A percentile compares a stretch with the other conserved stretches of the same genome.
These are phyloP conservation scores for Haemorhous mexicanus DNA, from an alignment of 2,113 vertebrate genomes.

Conservation along the genomic window DNA sequence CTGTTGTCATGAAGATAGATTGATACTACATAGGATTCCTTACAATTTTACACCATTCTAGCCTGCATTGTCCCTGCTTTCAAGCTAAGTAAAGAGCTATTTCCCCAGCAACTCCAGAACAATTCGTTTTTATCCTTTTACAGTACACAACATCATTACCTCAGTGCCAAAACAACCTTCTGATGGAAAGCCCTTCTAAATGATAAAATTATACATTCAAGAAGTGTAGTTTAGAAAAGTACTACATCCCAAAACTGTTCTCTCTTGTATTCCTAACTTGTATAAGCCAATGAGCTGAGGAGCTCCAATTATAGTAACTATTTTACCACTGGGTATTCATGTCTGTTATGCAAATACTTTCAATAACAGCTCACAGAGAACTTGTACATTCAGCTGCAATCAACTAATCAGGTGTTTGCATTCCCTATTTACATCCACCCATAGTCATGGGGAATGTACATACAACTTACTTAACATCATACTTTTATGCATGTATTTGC, in stretches of 20 bases:
- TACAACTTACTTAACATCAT: background rate
- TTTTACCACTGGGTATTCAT: background rate
- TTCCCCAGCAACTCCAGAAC: conserved; percentile 2
- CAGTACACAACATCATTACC: background rate
- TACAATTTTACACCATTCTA: background rate
- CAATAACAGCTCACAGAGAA: background rate
- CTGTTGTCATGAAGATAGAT: conserved; percentile 22
- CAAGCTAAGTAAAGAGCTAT: conserved; percentile 12
- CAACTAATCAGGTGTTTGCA: background rate
- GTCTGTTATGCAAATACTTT: background rate
- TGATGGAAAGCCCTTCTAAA: conserved; percentile 15
- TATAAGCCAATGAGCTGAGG: background rate
- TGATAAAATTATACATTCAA: background rate
- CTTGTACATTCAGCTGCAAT: background rate
- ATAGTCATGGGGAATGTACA: background rate
- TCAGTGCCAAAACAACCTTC: conserved; percentile 17
- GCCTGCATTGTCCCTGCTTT: background rate
- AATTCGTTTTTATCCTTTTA: conserved; percentile 14
- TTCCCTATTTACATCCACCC: background rate
- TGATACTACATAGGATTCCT: background rate
- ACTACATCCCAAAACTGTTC: background rate
- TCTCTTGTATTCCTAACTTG: background rate
- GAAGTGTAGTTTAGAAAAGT: background rate
- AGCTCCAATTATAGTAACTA: background rate
- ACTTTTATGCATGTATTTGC: background rate